phyloP scores from a whole-genome alignment of 2,888 invertebrate species.

The Microctonus brassicae region DNA sequence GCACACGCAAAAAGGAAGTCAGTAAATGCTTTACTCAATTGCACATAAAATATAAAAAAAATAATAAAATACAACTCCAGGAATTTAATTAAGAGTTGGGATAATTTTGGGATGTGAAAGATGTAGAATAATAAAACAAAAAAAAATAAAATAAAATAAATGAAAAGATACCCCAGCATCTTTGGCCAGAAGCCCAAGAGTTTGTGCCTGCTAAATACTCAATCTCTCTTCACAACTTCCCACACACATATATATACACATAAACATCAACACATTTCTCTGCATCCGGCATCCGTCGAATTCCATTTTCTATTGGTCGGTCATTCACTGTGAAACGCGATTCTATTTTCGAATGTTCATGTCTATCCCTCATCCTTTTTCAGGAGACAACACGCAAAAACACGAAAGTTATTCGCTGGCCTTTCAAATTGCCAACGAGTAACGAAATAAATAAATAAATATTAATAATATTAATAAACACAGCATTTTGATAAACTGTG shows the following conservation, averaged over 20 bases:
- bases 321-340: conserved; percentile 23
- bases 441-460: background rate
- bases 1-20: background rate
- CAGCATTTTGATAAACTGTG: background rate
- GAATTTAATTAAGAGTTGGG: background rate
- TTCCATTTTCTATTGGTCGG: conserved; percentile 33
- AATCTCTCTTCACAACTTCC: background rate
- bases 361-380: conserved; percentile 3
- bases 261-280: conserved; percentile 24
- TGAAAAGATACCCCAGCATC: background rate
- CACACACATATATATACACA: background rate
- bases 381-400: background rate
- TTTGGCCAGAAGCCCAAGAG: conserved; percentile 20
- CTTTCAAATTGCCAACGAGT: background rate
- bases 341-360: conserved; percentile 22
- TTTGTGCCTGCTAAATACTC: conserved; percentile 15
- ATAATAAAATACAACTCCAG: background rate
- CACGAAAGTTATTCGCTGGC: background rate
- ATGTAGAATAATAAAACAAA: background rate
- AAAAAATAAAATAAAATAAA: background rate
- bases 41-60: too few relatives aligned
- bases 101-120: too few relatives aligned
- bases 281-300: conserved; percentile 33
- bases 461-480: background rate
- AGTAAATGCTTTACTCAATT: background rate